Evolutionary conservation across 2,888 invertebrate genomes (phyloP), one percentile per base, ranked within the genome.

Genomic region (Acrobasis consociella): DNA sequence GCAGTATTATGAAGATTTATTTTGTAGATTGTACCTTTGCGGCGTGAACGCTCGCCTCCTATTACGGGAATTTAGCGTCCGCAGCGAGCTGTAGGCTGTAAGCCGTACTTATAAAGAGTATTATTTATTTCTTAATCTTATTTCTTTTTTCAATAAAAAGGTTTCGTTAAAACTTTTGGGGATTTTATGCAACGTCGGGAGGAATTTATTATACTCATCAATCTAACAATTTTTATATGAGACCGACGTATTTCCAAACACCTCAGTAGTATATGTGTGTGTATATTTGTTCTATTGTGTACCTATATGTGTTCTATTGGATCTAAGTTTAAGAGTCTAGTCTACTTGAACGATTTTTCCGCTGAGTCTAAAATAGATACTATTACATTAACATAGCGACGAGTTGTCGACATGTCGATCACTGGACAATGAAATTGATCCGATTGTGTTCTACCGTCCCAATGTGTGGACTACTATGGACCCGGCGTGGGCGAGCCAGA

Each of bases 1-100:
- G 58, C 49, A 16, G 39, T 60, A 52, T n/a, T n/a, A 60, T 60
- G 60, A 60, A 60, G 60, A 60, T 60, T 60, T 60, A 60, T 60
- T 50, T 52, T 37, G 42, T 60, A 17, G 59, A 59, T 50, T 59
- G 51, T 60, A 51, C 42, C 60, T 51, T 51, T 39, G 42, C 60
- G 49, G 49, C 58, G 58, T 49, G 49, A 59, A 49, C 42, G 42
- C 56, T 56, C 22, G 53, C 42, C 13, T 55, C 56, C 56, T 22
- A 46, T 22, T 56, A 42, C 42, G 56, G 42, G 46, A 56, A 56
- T 17, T 46, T 13, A 46, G 46, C 46, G 46, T 5, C 9, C 16
- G 8, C 42, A 1, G 17, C 5, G 31, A 13, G 13, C 42, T 56
- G 15, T n/a, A 9, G 39, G 38, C 38, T 15, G 15, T n/a, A 31